Base-by-base conservation (phyloP, 2,113 vertebrate species). In the Progne subis region DNA sequence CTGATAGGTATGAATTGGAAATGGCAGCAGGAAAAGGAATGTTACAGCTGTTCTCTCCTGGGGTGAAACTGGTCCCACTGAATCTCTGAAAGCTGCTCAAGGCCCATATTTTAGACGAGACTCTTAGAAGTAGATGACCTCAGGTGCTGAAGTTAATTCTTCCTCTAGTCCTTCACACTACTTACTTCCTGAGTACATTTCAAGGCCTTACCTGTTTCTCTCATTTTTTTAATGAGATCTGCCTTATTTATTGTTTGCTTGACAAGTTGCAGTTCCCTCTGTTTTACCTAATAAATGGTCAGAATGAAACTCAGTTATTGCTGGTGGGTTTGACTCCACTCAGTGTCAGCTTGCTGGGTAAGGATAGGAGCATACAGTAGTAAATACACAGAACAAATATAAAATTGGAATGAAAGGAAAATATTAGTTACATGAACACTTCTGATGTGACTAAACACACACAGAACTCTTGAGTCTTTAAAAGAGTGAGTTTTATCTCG, bases 91-190 rank as follows among this genome's bases (percentile, higher is more conserved):
- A 74, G 25, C 13, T 72, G 37, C 39, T 49, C 0, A 3, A 60
- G 60, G 32, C 10, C 24, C 32, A 25, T 59, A 86, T 83, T 92
- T 95, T 18, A 90, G 26, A 50, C 18, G 43, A 78, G 9, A 47
- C 21, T 24, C 34, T 81, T 39, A 55, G 88, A 86, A 88, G 43
- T 2, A 53, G 60, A 60, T 41, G 75, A 65, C 82, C 39, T 68
- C n/a, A 2, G 32, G 41, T 83, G 89, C 44, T 92, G 86, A 88
- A 88, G 67, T 56, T 74, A 86, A 83, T 92, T 81, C 69, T 63
- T 88, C 67, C 68, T 59, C 56, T 76, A 59, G 76, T 50, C 68
- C 59, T 90, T 90, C 76, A 55, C 43, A 46, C 59, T 61, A 31
- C 64, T 94, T 57, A 29, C 50, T 57, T 80, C 89, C 89, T 61